A percentile compares a stretch with the other conserved stretches of the same genome.
Evolutionary conservation across 2,888 invertebrate genomes (phyloP).

Genomic region (Leucophenga maculata): DNA sequence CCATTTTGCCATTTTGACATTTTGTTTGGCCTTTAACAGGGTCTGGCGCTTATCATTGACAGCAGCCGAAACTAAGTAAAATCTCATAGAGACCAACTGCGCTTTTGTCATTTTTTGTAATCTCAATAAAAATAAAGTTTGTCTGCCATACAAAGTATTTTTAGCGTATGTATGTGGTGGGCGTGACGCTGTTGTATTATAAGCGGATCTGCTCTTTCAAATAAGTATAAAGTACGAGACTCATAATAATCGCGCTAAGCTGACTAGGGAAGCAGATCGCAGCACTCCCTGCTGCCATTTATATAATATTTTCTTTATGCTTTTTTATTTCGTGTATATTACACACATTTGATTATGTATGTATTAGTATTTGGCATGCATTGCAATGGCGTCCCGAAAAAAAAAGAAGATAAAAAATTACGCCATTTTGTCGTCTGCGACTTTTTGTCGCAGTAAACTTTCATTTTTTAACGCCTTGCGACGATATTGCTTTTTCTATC

Average conservation of each 20-base stretch:
- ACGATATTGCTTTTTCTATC: neutral
- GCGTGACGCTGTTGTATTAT: no score
- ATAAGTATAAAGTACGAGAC: neutral
- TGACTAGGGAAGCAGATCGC: no score
- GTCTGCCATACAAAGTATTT: conserved; percentile 45
- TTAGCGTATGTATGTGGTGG: neutral
- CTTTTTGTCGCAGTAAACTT: conserved; percentile 39
- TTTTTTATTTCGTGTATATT: no score
- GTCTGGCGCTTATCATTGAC: conserved; percentile 49
- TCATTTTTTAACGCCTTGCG: conserved; percentile 24
- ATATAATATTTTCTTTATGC: no score
- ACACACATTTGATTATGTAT: neutral
- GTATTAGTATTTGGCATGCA: conserved; percentile 51
- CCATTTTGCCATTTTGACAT: neutral
- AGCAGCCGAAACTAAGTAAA: conserved; percentile 41
- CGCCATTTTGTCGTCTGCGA: conserved; percentile 27
- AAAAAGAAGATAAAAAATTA: conserved; percentile 41
- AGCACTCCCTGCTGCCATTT: no score
- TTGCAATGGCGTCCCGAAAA: conserved; percentile 5
- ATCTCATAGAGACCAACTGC: conserved; percentile 37
- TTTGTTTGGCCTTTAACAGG: conserved; percentile 1
- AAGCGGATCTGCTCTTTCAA: no score
- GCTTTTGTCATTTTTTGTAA: conserved; percentile 56
- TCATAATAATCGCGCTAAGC: conserved; percentile 18
- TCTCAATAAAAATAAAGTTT: conserved; percentile 61